Percentiles rank a stretch among this genome's conserved stretches.
phyloP scores from a whole-genome alignment of 2,113 vertebrate genomes.

The Siphamia tubifer region DNA sequence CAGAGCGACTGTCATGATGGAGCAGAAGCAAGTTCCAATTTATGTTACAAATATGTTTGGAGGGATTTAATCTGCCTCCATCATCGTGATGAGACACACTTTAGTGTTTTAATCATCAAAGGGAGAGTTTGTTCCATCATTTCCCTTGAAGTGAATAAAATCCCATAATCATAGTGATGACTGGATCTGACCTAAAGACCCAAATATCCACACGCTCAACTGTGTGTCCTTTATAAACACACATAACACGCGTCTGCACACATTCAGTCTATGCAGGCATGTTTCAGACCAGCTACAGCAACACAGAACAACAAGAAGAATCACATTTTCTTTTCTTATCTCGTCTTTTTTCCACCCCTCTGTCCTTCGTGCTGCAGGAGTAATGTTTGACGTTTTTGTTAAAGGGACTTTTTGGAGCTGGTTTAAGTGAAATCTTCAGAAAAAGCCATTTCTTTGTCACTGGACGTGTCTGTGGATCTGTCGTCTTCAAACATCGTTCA shows the following conservation, averaged over 20 bases:
- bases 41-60: not conserved
- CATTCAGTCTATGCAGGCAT: not conserved
- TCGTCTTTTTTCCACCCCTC: no score
- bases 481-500: no score
- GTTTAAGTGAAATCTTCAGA: no score
- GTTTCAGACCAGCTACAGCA: not conserved
- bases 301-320: no score
- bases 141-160: not conserved
- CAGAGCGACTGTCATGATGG: no score
- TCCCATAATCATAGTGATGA: constrained; percentile 36
- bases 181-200: constrained; percentile 41
- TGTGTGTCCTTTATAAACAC: constrained; percentile 20
- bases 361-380: no score
- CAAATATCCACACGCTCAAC: not conserved
- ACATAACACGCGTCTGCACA: not conserved
- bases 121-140: not conserved
- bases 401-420: no score
- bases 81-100: not conserved
- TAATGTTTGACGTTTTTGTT: no score
- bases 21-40: not conserved
- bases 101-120: not conserved
- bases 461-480: no score
- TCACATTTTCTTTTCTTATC: no score
- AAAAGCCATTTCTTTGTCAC: no score
- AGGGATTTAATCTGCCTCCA: not conserved